These are phyloP conservation scores for Margarornis squamiger DNA, from an alignment of 2,797 vertebrate species.

Conservation along the genomic window DNA sequence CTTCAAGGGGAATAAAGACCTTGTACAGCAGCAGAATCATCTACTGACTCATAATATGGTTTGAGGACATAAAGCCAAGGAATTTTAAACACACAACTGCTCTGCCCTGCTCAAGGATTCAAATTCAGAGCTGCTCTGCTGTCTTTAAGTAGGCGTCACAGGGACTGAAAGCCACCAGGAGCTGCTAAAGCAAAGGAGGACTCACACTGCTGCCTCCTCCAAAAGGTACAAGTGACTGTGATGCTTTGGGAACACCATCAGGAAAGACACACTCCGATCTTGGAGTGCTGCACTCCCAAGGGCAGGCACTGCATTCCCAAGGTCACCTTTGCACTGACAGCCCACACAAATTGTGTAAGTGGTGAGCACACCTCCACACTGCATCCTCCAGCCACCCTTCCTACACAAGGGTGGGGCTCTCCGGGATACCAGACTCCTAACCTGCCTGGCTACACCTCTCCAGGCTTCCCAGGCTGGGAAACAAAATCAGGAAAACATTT, in stretches of 20 bases:
- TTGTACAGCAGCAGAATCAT: background rate
- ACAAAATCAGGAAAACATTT: background rate
- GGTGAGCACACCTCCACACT: background rate
- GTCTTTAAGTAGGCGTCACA: background rate
- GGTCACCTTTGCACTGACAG: background rate
- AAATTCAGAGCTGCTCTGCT: background rate
- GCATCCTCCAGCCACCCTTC: background rate
- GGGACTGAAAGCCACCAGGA: background rate
- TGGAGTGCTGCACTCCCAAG: background rate
- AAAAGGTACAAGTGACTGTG: background rate
- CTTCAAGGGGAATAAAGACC: background rate
- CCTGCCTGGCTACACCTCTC: background rate
- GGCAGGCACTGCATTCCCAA: background rate
- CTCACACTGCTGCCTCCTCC: background rate
- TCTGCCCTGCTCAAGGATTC: background rate
- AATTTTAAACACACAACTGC: background rate
- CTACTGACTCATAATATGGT: background rate
- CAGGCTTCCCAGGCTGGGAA: background rate
- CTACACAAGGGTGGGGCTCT: background rate
- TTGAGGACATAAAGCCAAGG: background rate
- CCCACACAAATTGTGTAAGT: background rate
- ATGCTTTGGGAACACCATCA: background rate
- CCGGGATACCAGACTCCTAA: background rate
- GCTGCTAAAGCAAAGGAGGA: background rate
- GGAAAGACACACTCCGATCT: background rate